Conservation (phyloP, 2,888 invertebrate species). For the Rhagium mordax region DNA sequence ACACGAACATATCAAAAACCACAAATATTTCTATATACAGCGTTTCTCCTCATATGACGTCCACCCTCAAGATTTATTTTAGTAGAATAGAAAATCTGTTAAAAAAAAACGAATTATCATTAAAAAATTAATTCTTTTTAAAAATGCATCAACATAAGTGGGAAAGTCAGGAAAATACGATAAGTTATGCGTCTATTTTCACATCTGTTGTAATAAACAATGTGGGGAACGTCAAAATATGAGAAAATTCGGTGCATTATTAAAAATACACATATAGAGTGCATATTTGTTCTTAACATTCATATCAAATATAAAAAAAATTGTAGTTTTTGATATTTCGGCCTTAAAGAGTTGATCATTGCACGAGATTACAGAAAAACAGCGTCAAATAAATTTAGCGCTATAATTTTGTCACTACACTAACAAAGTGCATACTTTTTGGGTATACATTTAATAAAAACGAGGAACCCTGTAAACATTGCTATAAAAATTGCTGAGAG, state of each 20-base stretch:
- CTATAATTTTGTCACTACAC: not conserved
- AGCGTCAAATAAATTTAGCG: not conserved
- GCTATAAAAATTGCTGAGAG: slow-evolving; percentile 8
- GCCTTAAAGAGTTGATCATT: not conserved
- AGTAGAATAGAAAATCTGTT: no score
- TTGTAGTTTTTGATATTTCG: not conserved
- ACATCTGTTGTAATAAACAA: no score
- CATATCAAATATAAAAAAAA: not conserved
- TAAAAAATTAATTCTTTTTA: no score
- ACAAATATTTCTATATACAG: not conserved
- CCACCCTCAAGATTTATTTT: no score
- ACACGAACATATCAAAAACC: not conserved
- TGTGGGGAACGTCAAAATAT: no score
- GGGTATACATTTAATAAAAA: slow-evolving; percentile 1
- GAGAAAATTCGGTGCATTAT: not conserved
- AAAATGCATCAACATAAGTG: no score
- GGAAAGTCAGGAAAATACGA: no score
- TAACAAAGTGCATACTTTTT: slow-evolving; percentile 5
- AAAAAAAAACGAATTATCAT: no score
- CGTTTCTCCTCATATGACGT: no score
- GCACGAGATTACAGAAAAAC: not conserved
- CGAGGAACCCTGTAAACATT: slow-evolving; percentile 20
- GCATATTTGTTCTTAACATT: no score
- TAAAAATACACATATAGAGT: not conserved
- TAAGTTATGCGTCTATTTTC: no score